Base-by-base conservation (phyloP, 2,888 invertebrate genomes). In the Syrista parreyssii region DNA sequence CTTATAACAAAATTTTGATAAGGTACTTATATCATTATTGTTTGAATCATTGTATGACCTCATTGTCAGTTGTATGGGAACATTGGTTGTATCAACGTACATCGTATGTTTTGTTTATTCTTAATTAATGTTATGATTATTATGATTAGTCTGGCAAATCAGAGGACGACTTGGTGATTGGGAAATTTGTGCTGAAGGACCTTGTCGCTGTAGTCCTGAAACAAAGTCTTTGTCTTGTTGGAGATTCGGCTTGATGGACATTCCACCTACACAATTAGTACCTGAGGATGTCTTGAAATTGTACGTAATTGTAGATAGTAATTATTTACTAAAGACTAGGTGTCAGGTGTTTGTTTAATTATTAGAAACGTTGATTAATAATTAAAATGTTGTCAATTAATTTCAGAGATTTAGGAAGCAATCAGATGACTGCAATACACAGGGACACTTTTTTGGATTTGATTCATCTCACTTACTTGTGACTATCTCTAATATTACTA, bases 401-500 rank as follows among this genome's bases (percentile, higher is more conserved):
- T 93, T 94, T 81, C 91, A 96, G 96, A 78, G 96, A 96, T 86
- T 91, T 96, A 79, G 96, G 95, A 31, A 94, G 95, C 4, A 96
- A 96, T 89, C 93, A 93, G 82, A 89, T 96, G 77, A 93, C 94
- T 23, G 95, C 95, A 0, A 89, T 96, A 75, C 94, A 96, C 89
- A 95, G 95, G 87, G 94, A 94, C 80, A 93, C 95, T 0, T 96
- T 96, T 87, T 93, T 93, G 83, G 94, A 94, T 12, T 92, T 96
- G 92, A 92, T 93, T 4, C 93, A 94, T 34, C 91, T 96, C 4
- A 92, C 86, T 68, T 92, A 92, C 79, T 84, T 93, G 93, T 93
- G 85, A 92, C 92, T 91, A 75, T 71, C 6, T 30, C 11, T 15
- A 30, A 30, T 31, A 12, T 69, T n/a, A 69, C 12, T 69, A 31